Conservation (phyloP, 2,888 invertebrate species). For the Ormyrus thymus region DNA sequence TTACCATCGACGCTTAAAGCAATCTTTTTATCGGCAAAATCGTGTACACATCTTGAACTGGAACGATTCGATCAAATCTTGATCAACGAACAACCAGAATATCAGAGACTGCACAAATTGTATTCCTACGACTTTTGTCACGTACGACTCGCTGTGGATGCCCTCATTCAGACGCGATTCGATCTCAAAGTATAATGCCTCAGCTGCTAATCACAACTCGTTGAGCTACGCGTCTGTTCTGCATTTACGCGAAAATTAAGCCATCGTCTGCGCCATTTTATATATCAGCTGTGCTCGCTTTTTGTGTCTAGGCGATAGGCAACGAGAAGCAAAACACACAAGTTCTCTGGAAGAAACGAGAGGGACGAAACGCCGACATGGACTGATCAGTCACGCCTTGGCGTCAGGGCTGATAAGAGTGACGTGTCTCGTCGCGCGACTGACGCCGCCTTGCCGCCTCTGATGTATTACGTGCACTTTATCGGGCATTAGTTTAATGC, state of each 20-base stretch:
- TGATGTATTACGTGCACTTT: no score
- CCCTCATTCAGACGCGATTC: conserved; percentile 4
- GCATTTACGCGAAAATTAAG: no score
- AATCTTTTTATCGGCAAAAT: no score
- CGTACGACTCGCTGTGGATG: background rate
- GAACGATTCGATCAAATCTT: conserved; percentile 24
- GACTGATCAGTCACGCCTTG: conserved; percentile 17
- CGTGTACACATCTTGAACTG: background rate
- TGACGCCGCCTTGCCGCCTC: background rate
- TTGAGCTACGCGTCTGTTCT: no score
- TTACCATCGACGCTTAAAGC: no score
- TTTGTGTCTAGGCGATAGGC: background rate
- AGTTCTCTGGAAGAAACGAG: background rate
- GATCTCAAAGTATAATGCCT: background rate
- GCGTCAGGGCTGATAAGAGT: conserved; percentile 38
- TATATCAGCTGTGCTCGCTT: no score
- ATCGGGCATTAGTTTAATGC: no score
- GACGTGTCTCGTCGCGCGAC: background rate
- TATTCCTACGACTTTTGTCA: no score
- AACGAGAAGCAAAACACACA: background rate
- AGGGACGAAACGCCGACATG: background rate
- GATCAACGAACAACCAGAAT: background rate
- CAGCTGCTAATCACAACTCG: no score
- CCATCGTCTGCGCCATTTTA: no score
- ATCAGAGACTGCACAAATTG: no score